These are phyloP conservation scores for Electrophaes corylata DNA, from an alignment of 2,888 invertebrate species.

Conservation along the genomic window DNA sequence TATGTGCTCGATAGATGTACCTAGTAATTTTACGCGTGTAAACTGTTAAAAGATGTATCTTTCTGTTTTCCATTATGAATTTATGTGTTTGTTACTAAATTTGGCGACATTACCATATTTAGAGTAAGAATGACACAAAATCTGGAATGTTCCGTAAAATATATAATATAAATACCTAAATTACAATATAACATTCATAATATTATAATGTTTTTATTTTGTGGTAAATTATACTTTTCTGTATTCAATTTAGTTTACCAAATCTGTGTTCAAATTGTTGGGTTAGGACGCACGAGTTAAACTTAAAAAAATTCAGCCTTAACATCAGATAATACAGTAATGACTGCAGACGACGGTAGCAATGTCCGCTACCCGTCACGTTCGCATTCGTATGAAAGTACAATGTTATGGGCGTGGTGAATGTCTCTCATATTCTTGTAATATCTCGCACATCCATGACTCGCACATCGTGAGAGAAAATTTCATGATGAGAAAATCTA, in stretches of 20 bases:
- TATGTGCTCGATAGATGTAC: constrained; percentile 1
- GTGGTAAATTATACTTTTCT: no score
- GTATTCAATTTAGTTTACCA: not conserved
- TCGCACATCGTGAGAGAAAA: constrained; percentile 29
- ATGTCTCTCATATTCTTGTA: constrained; percentile 23
- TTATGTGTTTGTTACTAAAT: not conserved
- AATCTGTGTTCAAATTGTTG: not conserved
- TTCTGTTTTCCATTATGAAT: not conserved
- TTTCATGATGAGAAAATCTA: constrained; percentile 29
- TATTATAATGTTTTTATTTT: no score
- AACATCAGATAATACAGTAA: no score
- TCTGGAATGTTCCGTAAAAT: no score
- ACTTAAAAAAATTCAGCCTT: no score
- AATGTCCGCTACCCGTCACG: not conserved
- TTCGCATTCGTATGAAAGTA: not conserved
- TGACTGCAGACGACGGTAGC: no score
- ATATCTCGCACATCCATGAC: constrained; percentile 21
- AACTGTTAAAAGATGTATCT: not conserved
- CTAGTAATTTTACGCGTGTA: not conserved
- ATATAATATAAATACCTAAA: no score
- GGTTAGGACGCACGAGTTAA: no score
- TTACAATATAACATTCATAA: no score
- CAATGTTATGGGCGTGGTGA: not conserved
- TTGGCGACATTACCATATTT: not conserved
- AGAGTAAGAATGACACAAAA: no score